Conservation (phyloP, 92 coral and sea anemone species). For the Bergia sp. region DNA sequence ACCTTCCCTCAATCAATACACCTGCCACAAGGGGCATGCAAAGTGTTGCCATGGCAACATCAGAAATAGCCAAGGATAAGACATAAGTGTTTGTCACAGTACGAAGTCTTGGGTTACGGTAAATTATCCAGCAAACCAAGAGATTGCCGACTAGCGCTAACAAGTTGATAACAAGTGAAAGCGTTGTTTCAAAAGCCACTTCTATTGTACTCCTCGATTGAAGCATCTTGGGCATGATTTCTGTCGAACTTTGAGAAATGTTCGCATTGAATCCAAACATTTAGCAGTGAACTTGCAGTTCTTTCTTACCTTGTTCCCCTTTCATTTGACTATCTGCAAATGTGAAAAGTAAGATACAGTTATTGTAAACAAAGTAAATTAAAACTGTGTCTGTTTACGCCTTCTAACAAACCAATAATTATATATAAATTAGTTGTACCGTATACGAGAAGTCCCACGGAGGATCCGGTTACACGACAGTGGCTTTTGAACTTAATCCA, state of each 20-base stretch:
- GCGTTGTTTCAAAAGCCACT: slow-evolving; percentile 48
- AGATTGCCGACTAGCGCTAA: slow-evolving; percentile 65
- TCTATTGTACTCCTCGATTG: slow-evolving; percentile 25
- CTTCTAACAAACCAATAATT: too few relatives aligned
- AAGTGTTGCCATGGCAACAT: slow-evolving; percentile 67
- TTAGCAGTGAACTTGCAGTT: neutral
- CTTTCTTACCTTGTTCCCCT: neutral
- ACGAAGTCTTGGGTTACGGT: slow-evolving; percentile 61
- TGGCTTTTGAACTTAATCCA: too few relatives aligned
- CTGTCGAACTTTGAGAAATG: slow-evolving; percentile 10
- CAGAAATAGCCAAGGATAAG: slow-evolving; percentile 62
- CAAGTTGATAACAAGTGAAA: slow-evolving; percentile 49
- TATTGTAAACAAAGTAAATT: too few relatives aligned
- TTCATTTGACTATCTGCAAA: neutral
- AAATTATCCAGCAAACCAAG: slow-evolving; percentile 58
- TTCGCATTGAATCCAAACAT: neutral
- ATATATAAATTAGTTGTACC: too few relatives aligned
- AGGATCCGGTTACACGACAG: too few relatives aligned
- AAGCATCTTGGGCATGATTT: neutral
- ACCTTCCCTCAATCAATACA: slow-evolving; percentile 61
- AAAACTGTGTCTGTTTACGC: too few relatives aligned
- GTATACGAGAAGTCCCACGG: too few relatives aligned
- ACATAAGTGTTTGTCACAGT: slow-evolving; percentile 64
- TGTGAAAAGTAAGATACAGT: neutral
- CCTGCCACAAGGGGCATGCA: slow-evolving; percentile 72